A percentile compares a stretch with the other conserved stretches of the same genome.
phyloP scores from a whole-genome alignment of 2,113 vertebrate genomes.

The Istiophorus platypterus region DNA sequence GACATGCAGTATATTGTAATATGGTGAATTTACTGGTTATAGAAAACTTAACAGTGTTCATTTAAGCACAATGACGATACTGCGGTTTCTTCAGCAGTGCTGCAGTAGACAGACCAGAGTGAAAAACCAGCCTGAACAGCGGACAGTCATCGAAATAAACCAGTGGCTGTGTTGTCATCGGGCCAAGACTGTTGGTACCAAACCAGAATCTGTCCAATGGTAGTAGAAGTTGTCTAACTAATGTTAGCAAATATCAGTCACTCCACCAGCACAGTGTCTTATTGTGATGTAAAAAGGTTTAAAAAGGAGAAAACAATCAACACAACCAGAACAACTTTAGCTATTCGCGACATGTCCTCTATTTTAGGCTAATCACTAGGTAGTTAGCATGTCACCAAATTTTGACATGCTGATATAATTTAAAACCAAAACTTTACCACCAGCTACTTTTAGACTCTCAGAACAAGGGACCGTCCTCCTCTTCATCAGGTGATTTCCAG shows the following conservation, averaged over 20 bases:
- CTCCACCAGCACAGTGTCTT: background rate
- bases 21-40: background rate
- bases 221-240: background rate
- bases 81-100: background rate
- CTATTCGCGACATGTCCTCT: background rate
- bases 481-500: background rate
- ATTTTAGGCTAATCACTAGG: background rate
- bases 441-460: background rate
- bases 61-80: background rate
- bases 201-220: background rate
- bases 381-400: background rate
- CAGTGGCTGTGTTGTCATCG: conserved; percentile 12
- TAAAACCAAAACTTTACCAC: background rate
- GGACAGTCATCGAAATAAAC: conserved; percentile 1
- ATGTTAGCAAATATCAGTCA: background rate
- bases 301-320: background rate
- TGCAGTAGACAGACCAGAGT: too few species aligned
- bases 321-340: background rate
- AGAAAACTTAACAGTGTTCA: too few species aligned
- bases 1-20: background rate
- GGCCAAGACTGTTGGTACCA: background rate
- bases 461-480: background rate
- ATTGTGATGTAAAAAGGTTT: background rate
- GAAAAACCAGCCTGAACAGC: conserved; percentile 2
- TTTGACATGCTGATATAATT: background rate